A percentile compares a stretch with the other conserved stretches of the same genome.
Evolutionary conservation across 2,888 invertebrate genomes (phyloP).

Genomic region (Keiferia lycopersicella): DNA sequence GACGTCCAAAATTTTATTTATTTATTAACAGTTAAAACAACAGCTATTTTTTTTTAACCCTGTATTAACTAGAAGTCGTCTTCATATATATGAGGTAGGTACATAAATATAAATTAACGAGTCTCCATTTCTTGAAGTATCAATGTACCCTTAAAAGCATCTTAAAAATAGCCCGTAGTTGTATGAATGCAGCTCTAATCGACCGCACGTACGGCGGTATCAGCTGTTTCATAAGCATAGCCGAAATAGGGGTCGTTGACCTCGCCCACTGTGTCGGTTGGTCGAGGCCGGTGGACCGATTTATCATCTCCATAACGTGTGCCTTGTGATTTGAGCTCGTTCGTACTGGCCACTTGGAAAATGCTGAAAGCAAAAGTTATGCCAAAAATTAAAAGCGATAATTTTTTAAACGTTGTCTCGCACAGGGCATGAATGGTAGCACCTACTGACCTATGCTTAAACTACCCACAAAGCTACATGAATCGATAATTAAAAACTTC

Average conservation of each 20-base stretch:
- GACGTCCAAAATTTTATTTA: no score
- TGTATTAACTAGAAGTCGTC: no score
- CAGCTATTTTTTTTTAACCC: no score
- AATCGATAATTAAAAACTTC: no score
- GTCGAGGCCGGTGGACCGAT: slow-evolving; percentile 69
- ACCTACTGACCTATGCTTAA: no score
- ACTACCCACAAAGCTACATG: no score
- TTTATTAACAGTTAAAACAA: no score
- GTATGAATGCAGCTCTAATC: background rate
- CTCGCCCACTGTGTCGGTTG: slow-evolving; percentile 74
- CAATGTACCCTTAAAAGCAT: background rate
- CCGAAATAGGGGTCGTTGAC: slow-evolving; percentile 72
- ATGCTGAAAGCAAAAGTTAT: background rate
- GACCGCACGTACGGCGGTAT: slow-evolving; percentile 17
- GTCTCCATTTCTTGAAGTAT: no score
- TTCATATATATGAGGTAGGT: no score
- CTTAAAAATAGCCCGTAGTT: background rate
- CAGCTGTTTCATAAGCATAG: slow-evolving; percentile 53
- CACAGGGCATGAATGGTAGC: no score
- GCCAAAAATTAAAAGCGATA: background rate
- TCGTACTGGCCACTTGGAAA: background rate
- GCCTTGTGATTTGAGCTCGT: slow-evolving; percentile 28
- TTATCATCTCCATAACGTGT: slow-evolving; percentile 56
- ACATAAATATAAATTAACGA: no score
- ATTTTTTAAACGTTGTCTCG: background rate